Evolutionary conservation across 2,797 vertebrate species (phyloP).

Genomic region (Lophotriccus pileatus): DNA sequence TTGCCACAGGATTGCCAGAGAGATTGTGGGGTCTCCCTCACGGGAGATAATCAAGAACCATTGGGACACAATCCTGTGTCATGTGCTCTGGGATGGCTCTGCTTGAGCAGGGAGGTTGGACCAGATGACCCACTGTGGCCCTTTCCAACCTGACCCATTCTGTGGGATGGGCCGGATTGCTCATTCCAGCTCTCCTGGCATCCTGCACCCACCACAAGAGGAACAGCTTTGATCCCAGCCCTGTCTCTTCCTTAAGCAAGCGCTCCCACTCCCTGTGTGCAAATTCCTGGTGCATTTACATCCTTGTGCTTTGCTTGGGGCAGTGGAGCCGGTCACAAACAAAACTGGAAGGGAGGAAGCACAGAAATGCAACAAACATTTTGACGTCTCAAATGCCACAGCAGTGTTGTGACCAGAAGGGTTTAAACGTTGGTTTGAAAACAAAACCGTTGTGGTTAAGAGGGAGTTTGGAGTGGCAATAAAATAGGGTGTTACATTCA

Average conservation of each 20-base stretch:
- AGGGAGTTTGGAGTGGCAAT: neutral
- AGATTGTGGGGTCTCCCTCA: neutral
- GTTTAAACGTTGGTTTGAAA: neutral
- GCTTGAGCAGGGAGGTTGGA: neutral
- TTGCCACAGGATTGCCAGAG: neutral
- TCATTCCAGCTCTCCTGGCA: neutral
- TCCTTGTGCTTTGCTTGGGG: neutral
- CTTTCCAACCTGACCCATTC: neutral
- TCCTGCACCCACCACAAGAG: fast-evolving
- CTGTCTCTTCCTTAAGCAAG: neutral
- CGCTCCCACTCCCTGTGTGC: neutral
- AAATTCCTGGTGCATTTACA: neutral
- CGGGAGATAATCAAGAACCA: neutral
- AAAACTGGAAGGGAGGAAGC: neutral
- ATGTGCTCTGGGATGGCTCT: neutral
- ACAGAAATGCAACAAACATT: neutral
- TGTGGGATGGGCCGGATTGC: fast-evolving
- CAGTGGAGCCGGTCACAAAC: neutral
- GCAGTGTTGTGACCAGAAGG: neutral
- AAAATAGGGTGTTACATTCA: neutral
- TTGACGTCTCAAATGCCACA: neutral
- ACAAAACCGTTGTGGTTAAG: neutral
- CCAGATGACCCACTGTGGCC: neutral
- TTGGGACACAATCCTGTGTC: neutral
- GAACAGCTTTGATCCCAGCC: neutral